Percentiles rank a stretch among this genome's conserved stretches.
Evolutionary conservation across 2,113 vertebrate species (phyloP).

Genomic region (Percina caprodes): DNA sequence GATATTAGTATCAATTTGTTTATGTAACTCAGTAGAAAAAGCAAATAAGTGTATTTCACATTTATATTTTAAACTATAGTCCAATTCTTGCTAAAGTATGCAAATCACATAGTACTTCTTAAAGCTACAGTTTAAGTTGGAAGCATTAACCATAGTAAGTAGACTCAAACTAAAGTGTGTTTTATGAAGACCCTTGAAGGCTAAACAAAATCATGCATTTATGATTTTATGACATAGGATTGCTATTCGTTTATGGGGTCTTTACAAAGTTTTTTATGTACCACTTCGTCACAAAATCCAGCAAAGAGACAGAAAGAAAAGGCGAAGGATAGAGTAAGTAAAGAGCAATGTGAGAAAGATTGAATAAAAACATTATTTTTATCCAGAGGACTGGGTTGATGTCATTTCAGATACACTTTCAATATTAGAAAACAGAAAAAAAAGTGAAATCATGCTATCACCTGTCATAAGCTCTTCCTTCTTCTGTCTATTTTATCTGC

Average conservation of each 20-base stretch:
- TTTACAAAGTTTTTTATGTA: not conserved
- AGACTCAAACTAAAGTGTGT: not conserved
- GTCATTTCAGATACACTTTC: conserved; percentile 26
- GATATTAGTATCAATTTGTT: not conserved
- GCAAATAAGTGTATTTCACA: not conserved
- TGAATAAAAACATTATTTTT: conserved; percentile 3
- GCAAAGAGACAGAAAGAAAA: not conserved
- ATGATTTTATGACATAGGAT: not conserved
- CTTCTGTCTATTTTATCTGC: conserved; percentile 3
- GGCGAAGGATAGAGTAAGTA: not conserved
- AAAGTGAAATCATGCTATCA: conserved; percentile 12
- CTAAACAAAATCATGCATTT: not conserved
- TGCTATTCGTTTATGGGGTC: not conserved
- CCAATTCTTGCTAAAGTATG: too few relatives aligned
- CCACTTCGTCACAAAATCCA: not conserved
- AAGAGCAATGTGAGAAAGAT: not conserved
- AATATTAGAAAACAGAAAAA: conserved; percentile 15
- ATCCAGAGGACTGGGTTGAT: conserved; percentile 3
- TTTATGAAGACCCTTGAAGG: not conserved
- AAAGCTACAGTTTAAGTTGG: not conserved
- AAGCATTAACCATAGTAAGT: not conserved
- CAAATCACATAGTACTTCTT: too few relatives aligned
- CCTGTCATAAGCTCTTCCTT: conserved; percentile 8
- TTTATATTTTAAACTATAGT: too few relatives aligned
- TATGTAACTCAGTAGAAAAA: not conserved